Evolutionary conservation across 2,888 invertebrate species (phyloP).

Genomic region (Uropetala carovei): DNA sequence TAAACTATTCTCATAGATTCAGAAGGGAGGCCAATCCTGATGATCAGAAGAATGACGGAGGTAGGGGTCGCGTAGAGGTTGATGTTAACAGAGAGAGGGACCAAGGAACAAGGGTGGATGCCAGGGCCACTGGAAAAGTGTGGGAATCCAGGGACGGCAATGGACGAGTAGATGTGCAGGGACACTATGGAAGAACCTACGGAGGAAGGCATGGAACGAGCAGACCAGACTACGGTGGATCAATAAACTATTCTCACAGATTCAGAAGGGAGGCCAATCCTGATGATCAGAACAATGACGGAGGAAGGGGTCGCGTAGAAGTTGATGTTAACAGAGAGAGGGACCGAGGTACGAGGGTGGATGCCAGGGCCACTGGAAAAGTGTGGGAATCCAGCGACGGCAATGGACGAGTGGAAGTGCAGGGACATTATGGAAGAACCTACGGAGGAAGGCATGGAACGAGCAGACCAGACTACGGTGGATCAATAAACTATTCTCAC

Average conservation of each 20-base stretch:
- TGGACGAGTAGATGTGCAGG: slow-evolving; percentile 47
- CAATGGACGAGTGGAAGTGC: slow-evolving; percentile 48
- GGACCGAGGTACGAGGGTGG: slow-evolving; percentile 60
- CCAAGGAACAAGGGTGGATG: slow-evolving; percentile 56
- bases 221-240: neutral
- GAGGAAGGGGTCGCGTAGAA: neutral
- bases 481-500: neutral
- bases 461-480: neutral
- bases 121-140: slow-evolving; percentile 51
- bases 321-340: slow-evolving; percentile 27
- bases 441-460: slow-evolving; percentile 33
- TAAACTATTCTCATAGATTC: neutral
- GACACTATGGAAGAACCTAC: slow-evolving; percentile 37
- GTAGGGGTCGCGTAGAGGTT: neutral
- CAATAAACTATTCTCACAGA: neutral
- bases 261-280: neutral
- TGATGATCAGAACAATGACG: neutral
- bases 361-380: slow-evolving; percentile 56
- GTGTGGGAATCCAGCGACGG: too few species aligned
- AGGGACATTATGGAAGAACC: slow-evolving; percentile 51
- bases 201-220: neutral
- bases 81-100: slow-evolving; percentile 40
- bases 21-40: neutral
- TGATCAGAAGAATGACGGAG: neutral
- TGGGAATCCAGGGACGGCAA: slow-evolving; percentile 62